Evolutionary conservation across 2,888 invertebrate genomes (phyloP), one percentile per base, ranked within the genome.

Genomic region (Tetropium fuscum): DNA sequence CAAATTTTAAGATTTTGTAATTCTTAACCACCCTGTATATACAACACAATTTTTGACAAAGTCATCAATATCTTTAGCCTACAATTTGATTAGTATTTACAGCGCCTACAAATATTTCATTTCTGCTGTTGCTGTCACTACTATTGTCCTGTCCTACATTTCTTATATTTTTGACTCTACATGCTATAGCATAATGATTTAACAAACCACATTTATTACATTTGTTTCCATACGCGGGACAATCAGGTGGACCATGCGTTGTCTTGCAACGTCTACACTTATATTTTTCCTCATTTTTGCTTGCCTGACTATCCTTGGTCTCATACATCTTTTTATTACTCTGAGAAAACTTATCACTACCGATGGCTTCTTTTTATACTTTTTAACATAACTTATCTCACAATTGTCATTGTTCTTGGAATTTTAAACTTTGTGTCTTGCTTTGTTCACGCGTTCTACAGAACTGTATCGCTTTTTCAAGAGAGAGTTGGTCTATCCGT

Each of bases 381-480:
- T 55, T 11, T 60, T 57, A 25, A 49, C 48, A n/a, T 40, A 16
- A 20, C 36, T 47, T 30, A 43, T 16, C 11, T 48, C 45, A 16
- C 10, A 7, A n/a, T 10, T 18, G n/a, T 19, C 1, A 2, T 10
- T 40, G 25, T 20, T 54, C 51, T 15, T 45, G 6, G 16, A 62
- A 60, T 20, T 53, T 36, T 15, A 34, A 3, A 49, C 22, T 58
- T 30, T 66, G 61, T 6, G 10, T 15, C 34, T 55, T 60, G 45
- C 69, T 66, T 53, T 70, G 64, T 34, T 72, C 69, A 48, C 62
- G 59, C 5, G 66, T 72, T 20, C 66, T 54, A 36, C 72, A 71
- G 15, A 64, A 60, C 7, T 63, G 16, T 13, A 67, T 65, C 2
- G 68, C 69, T 32, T 71, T 68, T 0, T 61, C 53, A 27, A 67